Conservation (phyloP, 2,113 vertebrate genomes). For the Pardalotus punctatus region DNA sequence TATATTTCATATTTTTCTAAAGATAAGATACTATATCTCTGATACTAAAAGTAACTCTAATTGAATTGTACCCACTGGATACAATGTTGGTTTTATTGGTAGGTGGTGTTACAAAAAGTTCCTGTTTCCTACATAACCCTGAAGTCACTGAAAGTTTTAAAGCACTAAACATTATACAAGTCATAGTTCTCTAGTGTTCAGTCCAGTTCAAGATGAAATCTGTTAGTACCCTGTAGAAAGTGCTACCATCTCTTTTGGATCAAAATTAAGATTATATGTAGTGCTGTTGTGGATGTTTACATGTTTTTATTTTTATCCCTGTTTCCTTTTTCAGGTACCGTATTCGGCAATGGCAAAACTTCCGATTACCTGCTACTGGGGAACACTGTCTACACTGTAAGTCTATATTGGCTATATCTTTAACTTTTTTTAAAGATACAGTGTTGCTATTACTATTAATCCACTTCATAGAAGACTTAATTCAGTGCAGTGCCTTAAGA, state of each 20-base stretch:
- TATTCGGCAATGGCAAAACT: conserved; percentile 92
- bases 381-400: conserved; percentile 98
- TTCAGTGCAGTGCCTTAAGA: background rate
- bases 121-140: background rate
- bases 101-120: background rate
- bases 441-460: background rate
- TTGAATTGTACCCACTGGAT: background rate
- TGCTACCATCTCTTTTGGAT: background rate
- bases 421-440: background rate
- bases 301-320: background rate
- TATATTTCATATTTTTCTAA: background rate
- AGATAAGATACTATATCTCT: background rate
- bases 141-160: background rate
- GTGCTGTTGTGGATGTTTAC: background rate
- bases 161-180: background rate
- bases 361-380: conserved; percentile 96
- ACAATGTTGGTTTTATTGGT: background rate
- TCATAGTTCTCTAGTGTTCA: background rate
- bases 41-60: background rate
- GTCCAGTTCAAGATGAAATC: background rate
- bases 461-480: background rate
- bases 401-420: conserved; percentile 37
- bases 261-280: background rate
- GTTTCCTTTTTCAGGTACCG: conserved; percentile 80
- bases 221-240: background rate